Conservation (phyloP, 2,113 vertebrate genomes). For the Ifrita kowaldi region DNA sequence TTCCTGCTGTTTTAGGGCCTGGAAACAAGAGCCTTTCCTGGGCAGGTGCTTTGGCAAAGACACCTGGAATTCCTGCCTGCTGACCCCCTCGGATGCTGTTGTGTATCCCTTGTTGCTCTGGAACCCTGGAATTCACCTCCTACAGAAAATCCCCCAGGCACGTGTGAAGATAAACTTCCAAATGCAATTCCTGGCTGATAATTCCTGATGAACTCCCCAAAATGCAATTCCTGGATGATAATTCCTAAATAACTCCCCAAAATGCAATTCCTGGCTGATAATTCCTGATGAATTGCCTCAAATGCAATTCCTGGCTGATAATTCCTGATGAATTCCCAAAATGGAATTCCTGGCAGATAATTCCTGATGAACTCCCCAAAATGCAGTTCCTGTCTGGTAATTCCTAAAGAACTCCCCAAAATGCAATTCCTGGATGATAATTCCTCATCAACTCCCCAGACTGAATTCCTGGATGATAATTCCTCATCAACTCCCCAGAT, state of each 20-base stretch:
- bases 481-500: fast-evolving
- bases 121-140: neutral
- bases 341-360: neutral
- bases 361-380: fast-evolving
- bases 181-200: neutral
- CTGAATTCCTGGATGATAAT: neutral
- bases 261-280: neutral
- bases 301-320: fast-evolving
- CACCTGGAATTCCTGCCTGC: neutral
- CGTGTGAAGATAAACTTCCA: neutral
- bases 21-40: neutral
- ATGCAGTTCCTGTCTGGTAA: neutral
- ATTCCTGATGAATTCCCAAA: neutral
- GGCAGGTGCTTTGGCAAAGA: neutral
- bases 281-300: neutral
- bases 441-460: neutral
- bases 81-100: neutral
- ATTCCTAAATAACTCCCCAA: neutral
- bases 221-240: neutral
- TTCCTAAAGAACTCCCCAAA: fast-evolving
- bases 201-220: neutral
- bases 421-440: neutral
- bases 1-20: neutral
- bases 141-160: neutral
- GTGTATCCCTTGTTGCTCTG: neutral